Conservation (phyloP, 2,113 vertebrate species). For the Aspiorhynchus laticeps region DNA sequence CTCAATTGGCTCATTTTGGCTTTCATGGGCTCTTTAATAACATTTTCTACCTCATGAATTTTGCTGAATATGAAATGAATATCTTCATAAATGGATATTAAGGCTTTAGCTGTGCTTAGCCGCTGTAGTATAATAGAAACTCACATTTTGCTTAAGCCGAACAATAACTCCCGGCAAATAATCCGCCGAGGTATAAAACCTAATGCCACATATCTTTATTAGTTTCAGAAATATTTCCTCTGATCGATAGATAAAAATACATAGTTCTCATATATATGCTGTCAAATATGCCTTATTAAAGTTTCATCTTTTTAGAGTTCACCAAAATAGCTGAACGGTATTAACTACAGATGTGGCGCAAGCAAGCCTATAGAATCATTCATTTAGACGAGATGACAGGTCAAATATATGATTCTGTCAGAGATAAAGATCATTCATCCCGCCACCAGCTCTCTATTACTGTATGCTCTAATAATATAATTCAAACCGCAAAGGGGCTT, state of each 20-base stretch:
- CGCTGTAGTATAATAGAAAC: conserved; percentile 52
- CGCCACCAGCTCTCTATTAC: not conserved
- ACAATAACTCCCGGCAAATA: conserved; percentile 57
- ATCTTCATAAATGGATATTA: conserved; percentile 63
- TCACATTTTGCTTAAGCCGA: conserved; percentile 56
- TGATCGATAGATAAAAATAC: conserved; percentile 58
- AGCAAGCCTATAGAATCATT: conserved; percentile 49
- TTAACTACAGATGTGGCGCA: conserved; percentile 49
- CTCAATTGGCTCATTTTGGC: conserved; percentile 46
- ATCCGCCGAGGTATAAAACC: conserved; percentile 47
- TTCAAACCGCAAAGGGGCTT: conserved; percentile 23
- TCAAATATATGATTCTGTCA: conserved; percentile 44
- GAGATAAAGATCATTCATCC: conserved; percentile 30
- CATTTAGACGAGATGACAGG: conserved; percentile 45
- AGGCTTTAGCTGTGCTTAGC: conserved; percentile 48
- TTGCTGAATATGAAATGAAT: conserved; percentile 59
- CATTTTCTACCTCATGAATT: conserved; percentile 61
- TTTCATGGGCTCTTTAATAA: conserved; percentile 54
- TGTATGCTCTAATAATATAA: conserved; percentile 8
- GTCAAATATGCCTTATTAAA: conserved; percentile 52
- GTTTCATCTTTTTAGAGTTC: conserved; percentile 46
- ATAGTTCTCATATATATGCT: conserved; percentile 52
- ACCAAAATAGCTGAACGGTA: conserved; percentile 47
- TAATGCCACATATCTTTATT: conserved; percentile 46
- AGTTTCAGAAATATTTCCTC: conserved; percentile 40